Evolutionary conservation across 2,113 vertebrate species (phyloP).

Genomic region (Erythrocercus mccallii): DNA sequence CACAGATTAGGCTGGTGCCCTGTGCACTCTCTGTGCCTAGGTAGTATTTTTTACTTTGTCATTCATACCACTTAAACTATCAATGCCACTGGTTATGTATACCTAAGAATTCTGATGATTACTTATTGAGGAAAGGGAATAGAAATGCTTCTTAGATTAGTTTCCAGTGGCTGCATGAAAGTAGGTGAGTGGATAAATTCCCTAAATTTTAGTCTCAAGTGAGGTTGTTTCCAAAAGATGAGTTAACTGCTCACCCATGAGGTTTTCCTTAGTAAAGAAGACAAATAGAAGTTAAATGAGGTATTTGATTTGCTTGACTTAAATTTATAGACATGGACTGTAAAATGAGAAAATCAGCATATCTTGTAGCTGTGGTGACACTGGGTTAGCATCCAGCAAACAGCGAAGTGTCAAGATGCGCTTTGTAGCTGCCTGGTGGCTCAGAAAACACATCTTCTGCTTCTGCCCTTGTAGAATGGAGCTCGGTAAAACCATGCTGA

Average conservation of each 20-base stretch:
- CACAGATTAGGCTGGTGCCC: background rate
- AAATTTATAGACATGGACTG: background rate
- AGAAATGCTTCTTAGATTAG: background rate
- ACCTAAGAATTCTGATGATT: background rate
- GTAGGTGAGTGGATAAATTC: background rate
- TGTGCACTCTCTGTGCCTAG: background rate
- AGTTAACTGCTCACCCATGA: background rate
- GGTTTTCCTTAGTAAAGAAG: background rate
- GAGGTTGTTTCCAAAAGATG: background rate
- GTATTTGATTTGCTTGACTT: background rate
- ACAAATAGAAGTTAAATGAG: background rate
- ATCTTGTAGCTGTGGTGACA: conserved; percentile 14
- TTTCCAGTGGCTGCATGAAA: background rate
- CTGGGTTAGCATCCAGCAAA: background rate
- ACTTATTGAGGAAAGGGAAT: background rate
- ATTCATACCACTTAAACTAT: background rate
- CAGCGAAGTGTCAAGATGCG: background rate
- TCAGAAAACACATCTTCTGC: background rate
- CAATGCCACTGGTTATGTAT: background rate
- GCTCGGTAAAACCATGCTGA: background rate
- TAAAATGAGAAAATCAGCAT: background rate
- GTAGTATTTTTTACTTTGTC: background rate
- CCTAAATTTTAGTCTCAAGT: background rate
- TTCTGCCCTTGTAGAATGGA: background rate
- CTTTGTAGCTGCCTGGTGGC: background rate